Conservation (phyloP, 2,113 vertebrate species). For the Eupsittula cactorum region DNA sequence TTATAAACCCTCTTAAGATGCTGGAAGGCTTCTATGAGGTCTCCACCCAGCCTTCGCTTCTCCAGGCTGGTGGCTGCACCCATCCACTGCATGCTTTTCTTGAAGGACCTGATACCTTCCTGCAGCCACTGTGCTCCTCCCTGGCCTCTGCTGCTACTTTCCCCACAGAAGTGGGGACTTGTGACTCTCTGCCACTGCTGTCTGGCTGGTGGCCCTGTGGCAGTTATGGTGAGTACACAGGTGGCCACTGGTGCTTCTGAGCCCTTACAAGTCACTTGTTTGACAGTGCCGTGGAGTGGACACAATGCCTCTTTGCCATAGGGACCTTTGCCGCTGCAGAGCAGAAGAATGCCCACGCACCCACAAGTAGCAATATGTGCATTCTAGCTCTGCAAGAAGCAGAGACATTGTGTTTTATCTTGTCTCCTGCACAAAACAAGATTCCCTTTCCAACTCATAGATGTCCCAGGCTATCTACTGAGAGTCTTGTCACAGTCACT, state of each 20-base stretch:
- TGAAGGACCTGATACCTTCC: neutral
- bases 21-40: no score
- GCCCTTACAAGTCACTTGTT: neutral
- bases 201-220: rapidly evolving
- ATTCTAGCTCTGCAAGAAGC: neutral
- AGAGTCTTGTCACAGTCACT: neutral
- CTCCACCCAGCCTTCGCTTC: no score
- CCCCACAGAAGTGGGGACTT: rapidly evolving
- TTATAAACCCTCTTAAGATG: no score
- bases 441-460: neutral
- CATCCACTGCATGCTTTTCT: neutral
- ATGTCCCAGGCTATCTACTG: neutral
- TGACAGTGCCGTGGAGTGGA: rapidly evolving
- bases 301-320: rapidly evolving
- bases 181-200: rapidly evolving
- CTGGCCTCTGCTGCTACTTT: neutral
- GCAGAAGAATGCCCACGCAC: rapidly evolving
- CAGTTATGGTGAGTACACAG: rapidly evolving
- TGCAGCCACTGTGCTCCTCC: rapidly evolving
- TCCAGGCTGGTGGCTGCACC: no score
- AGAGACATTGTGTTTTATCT: neutral
- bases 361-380: rapidly evolving
- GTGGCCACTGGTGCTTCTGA: rapidly evolving
- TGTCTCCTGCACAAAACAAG: neutral
- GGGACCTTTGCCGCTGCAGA: neutral